A percentile compares a stretch with the other conserved stretches of the same genome.
Evolutionary conservation across 2,888 invertebrate species (phyloP).

Genomic region (Epirrita christyi): DNA sequence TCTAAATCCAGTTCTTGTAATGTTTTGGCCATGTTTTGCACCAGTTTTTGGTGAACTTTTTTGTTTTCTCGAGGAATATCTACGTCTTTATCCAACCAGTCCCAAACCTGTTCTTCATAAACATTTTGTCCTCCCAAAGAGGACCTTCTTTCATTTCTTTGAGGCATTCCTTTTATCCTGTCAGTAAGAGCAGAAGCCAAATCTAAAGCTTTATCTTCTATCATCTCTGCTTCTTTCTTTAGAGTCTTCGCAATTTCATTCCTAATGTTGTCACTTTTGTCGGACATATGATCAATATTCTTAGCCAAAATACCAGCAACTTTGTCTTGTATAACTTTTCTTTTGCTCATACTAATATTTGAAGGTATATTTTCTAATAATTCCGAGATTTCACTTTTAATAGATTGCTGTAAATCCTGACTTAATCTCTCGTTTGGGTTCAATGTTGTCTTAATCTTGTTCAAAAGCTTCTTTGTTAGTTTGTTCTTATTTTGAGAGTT

Average conservation of each 20-base stretch:
- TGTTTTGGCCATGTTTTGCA: slow-evolving; percentile 24
- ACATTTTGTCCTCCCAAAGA: slow-evolving; percentile 3
- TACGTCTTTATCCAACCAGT: slow-evolving; percentile 19
- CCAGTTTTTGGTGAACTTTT: neutral
- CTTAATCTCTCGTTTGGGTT: slow-evolving; percentile 23
- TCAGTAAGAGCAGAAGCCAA: slow-evolving; percentile 31
- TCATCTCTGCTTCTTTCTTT: slow-evolving; percentile 32
- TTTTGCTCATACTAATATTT: slow-evolving; percentile 21
- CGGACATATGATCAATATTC: slow-evolving; percentile 20
- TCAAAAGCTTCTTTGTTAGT: slow-evolving; percentile 3
- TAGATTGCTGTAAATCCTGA: slow-evolving; percentile 21
- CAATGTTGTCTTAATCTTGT: slow-evolving; percentile 10
- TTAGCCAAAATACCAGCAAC: slow-evolving; percentile 33
- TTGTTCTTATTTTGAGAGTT: slow-evolving; percentile 11
- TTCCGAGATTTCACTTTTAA: slow-evolving; percentile 29
- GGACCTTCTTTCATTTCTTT: neutral
- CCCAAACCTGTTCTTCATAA: slow-evolving; percentile 8
- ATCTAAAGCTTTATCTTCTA: slow-evolving; percentile 27
- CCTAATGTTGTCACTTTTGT: slow-evolving; percentile 24
- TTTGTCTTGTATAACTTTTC: slow-evolving; percentile 32
- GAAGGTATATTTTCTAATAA: slow-evolving; percentile 23
- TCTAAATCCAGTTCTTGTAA: slow-evolving; percentile 18
- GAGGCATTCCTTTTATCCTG: slow-evolving; percentile 21
- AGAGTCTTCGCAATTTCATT: slow-evolving; percentile 33
- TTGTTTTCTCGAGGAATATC: slow-evolving; percentile 22